A percentile compares a stretch with the other conserved stretches of the same genome.
phyloP scores from a whole-genome alignment of 2,113 vertebrate genomes.

The Tauraco erythrolophus region DNA sequence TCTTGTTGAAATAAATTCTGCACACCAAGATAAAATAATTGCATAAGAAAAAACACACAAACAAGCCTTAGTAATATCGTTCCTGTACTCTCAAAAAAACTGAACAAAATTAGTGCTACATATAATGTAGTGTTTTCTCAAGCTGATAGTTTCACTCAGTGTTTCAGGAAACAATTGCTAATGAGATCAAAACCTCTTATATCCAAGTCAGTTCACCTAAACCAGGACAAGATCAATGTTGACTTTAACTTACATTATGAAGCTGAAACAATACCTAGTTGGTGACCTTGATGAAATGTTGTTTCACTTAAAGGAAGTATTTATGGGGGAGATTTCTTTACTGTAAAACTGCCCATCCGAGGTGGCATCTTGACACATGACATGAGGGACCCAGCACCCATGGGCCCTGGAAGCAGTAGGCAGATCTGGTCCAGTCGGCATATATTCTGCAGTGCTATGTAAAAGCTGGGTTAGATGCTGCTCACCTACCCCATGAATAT shows the following conservation, averaged over 20 bases:
- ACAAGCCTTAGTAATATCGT: background rate
- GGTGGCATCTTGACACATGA: background rate
- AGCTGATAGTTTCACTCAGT: background rate
- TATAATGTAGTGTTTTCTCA: background rate
- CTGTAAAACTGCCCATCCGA: background rate
- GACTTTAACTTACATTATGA: background rate
- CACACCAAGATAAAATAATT: background rate
- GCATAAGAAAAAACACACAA: background rate
- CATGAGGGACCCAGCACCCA: accelerated
- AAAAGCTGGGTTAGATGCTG: background rate
- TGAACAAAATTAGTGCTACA: background rate
- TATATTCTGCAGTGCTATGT: background rate
- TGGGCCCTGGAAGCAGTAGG: background rate
- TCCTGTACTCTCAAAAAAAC: background rate
- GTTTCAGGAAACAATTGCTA: background rate
- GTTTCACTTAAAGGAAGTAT: background rate
- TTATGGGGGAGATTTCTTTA: background rate
- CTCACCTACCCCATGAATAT: background rate
- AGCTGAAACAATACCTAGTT: background rate
- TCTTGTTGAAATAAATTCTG: background rate
- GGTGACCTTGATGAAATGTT: background rate
- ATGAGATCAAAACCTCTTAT: background rate
- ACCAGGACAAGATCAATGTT: background rate
- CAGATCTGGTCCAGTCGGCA: background rate
- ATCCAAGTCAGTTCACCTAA: background rate